Percentiles rank a stretch among this genome's conserved stretches.
phyloP scores from a whole-genome alignment of 2,888 invertebrate species.

The Nebria brevicollis region DNA sequence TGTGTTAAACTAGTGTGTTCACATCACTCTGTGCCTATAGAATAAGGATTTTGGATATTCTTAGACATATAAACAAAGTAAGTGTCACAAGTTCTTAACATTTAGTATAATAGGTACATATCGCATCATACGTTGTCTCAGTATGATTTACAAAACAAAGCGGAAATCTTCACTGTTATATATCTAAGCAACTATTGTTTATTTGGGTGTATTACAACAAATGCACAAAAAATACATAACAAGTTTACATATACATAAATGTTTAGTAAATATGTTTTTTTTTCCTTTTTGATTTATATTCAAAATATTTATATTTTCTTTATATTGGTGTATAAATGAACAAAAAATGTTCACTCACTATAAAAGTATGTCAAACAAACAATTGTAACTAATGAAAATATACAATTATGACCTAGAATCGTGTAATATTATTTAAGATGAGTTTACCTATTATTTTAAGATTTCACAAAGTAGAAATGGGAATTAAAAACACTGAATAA shows the following conservation, averaged over 20 bases:
- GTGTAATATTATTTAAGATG: neutral
- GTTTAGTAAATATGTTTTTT: neutral
- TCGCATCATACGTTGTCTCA: neutral
- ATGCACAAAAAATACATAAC: neutral
- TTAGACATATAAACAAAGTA: constrained; percentile 10
- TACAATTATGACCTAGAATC: neutral
- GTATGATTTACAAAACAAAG: neutral
- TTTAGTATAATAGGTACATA: neutral
- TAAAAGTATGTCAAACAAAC: neutral
- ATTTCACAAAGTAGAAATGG: neutral
- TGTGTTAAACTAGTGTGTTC: constrained; percentile 12
- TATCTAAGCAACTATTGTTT: neutral
- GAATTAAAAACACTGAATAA: neutral
- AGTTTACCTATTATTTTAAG: neutral
- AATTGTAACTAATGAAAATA: neutral
- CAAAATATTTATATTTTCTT: neutral
- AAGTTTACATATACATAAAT: neutral
- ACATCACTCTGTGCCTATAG: constrained; percentile 9
- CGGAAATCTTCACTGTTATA: neutral
- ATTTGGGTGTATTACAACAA: too few species aligned
- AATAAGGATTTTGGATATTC: neutral
- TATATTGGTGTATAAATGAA: neutral
- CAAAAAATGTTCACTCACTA: neutral
- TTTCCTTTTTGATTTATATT: neutral
- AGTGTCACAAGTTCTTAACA: neutral